Percentiles rank a stretch among this genome's conserved stretches.
Conservation (phyloP, 2,113 vertebrate genomes). For the Malurus cyaneus region DNA sequence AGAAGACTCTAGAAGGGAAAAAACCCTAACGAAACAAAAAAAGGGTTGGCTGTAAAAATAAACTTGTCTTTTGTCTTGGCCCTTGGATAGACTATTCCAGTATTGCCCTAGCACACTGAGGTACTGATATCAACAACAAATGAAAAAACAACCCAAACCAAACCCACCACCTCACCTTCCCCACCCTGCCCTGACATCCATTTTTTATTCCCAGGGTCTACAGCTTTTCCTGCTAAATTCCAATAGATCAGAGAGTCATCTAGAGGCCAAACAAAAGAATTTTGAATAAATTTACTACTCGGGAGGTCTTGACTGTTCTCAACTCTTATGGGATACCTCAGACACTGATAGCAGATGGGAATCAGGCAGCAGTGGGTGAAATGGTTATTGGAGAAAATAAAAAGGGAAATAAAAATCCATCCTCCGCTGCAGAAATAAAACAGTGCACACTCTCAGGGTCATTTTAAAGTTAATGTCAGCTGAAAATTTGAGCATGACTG, state of each 20-base stretch:
- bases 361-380: neutral
- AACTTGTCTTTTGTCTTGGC: neutral
- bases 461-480: neutral
- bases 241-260: neutral
- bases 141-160: neutral
- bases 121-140: neutral
- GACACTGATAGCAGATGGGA: neutral
- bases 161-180: neutral
- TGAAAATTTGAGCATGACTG: neutral
- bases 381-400: neutral
- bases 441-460: neutral
- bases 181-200: rapidly evolving
- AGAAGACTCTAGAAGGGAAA: neutral
- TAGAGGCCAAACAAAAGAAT: neutral
- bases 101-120: neutral
- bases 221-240: neutral
- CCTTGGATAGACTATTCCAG: neutral
- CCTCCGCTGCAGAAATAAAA: neutral
- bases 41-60: neutral
- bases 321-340: neutral
- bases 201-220: neutral
- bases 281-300: neutral
- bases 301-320: neutral
- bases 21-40: rapidly evolving
- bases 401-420: neutral